Conservation (phyloP, 2,797 vertebrate genomes). For the Falco columbarius region DNA sequence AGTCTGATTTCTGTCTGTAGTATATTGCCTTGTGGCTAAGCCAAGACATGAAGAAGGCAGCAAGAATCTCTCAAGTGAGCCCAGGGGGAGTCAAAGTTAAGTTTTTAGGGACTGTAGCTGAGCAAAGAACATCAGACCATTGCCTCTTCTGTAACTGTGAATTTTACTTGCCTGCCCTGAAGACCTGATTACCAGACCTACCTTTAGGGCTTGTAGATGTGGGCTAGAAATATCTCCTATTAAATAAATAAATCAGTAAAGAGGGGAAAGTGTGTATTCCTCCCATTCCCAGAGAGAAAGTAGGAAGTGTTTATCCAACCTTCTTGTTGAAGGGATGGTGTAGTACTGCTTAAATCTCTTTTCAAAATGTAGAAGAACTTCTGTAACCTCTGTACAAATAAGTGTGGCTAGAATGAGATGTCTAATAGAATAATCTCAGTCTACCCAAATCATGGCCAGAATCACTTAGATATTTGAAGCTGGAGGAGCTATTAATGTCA, state of each 20-base stretch:
- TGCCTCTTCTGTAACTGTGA: background rate
- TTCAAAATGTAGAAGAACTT: background rate
- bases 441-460: background rate
- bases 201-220: background rate
- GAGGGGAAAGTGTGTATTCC: background rate
- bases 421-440: background rate
- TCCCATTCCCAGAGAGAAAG: background rate
- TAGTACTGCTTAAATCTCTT: background rate
- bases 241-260: background rate
- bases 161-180: background rate
- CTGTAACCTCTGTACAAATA: background rate
- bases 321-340: background rate
- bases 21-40: background rate
- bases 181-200: background rate
- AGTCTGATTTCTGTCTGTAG: background rate
- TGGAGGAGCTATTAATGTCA: background rate
- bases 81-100: background rate
- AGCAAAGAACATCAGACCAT: background rate
- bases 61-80: background rate
- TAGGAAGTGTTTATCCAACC: background rate
- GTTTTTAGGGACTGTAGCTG: background rate
- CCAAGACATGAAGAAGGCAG: background rate
- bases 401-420: background rate
- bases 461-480: background rate
- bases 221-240: background rate